Evolutionary conservation across 2,888 invertebrate genomes (phyloP), one percentile per base, ranked within the genome.

Genomic region (Heliconius ethilla): DNA sequence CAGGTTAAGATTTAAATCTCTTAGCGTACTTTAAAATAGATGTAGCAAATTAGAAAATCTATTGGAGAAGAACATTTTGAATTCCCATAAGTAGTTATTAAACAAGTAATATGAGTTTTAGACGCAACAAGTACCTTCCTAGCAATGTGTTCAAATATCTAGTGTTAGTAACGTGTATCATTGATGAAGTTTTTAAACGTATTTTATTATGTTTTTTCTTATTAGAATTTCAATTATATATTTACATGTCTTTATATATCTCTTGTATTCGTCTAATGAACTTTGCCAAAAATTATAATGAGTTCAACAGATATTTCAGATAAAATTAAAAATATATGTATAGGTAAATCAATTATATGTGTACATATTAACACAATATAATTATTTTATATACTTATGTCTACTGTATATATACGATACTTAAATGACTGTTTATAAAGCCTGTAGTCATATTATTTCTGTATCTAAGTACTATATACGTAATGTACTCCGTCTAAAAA

Each of bases 81-180:
- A 72, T 29, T 55, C 33, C 29, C 55, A 40, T 74, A 33, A 33
- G 33, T 33, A 70, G 70, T 69, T 29, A 62, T 40, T 59, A 70
- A 29, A 69, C 62, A 37, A 63, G 29, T 79, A 40, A 73, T 59
- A 62, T 73, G 73, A 62, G 73, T 73, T 73, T 63, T 59, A 73
- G 25, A 75, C 33, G 78, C 70, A 81, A 80, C 79, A 81, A 82
- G 79, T 82, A 81, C 82, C 83, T 83, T 82, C 80, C 82, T 81
- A 81, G 79, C 78, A 78, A 82, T 83, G 82, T 83, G 83, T 83
- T 83, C 83, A 82, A 81, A 78, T 81, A 79, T 29, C 67, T 81
- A 79, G 81, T 78, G 70, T 77, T 78, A 78, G 40, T 74, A 29
- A 78, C 67, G 69, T 40, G 70, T 29, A 55, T 75, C 62, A 76